A percentile compares a stretch with the other conserved stretches of the same genome.
Evolutionary conservation across 2,113 vertebrate genomes (phyloP).

Genomic region (Eupsittula cactorum): DNA sequence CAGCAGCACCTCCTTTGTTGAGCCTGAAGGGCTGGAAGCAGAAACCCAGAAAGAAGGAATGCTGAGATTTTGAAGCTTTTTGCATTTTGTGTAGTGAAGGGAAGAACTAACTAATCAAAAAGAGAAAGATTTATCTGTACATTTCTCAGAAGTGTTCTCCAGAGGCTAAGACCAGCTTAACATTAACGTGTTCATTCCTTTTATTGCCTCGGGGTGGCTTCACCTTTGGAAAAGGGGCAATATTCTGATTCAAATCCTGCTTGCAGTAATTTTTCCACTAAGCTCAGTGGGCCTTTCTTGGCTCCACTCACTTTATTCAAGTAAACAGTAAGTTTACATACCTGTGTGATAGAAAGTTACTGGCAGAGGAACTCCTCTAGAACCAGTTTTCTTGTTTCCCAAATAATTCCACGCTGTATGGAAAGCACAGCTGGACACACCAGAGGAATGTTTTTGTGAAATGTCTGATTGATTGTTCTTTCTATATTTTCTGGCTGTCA

Average conservation of each 20-base stretch:
- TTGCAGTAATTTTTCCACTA: not conserved
- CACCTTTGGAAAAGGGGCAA: not conserved
- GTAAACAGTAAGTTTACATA: not conserved
- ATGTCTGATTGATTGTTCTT: not conserved
- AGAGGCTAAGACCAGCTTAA: not conserved
- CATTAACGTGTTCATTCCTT: not conserved
- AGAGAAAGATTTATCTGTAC: not conserved
- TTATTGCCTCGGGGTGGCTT: not conserved
- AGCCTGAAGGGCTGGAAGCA: not conserved
- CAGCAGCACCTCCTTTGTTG: not conserved
- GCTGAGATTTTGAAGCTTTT: not conserved
- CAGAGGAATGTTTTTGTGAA: not conserved
- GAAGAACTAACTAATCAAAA: not conserved
- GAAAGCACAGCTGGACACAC: not conserved
- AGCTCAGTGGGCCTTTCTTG: not conserved
- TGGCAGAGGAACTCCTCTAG: not conserved
- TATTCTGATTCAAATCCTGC: not conserved
- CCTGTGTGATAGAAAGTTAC: not conserved
- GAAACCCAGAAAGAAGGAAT: not conserved
- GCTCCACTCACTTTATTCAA: not conserved
- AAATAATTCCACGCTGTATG: not conserved
- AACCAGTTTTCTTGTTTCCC: not conserved
- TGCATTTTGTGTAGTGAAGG: not conserved
- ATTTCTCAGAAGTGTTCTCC: not conserved
- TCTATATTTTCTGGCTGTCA: not conserved